Evolutionary conservation across 2,888 invertebrate species (phyloP), one percentile per base, ranked within the genome.

Genomic region (Synergus laeviventris): DNA sequence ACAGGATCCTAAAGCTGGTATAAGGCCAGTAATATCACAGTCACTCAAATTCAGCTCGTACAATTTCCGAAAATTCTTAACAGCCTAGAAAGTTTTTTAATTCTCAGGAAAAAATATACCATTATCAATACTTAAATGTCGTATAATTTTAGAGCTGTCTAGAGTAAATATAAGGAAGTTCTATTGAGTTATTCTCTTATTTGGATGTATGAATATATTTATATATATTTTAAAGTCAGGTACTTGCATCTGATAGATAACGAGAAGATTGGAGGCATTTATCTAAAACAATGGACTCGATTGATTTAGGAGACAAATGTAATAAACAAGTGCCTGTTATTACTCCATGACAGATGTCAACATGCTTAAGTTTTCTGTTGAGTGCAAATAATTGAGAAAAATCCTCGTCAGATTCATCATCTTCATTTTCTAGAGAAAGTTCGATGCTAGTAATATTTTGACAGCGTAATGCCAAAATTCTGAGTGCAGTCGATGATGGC

Each of bases 381-480:
- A 70, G 45, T 11, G 24, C 45, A 36, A 70, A 70, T 11, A 70
- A 24, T 8, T 45, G 24, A 16, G 70, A 8, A 36, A 70, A 70
- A 49, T 70, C 70, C 1, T 70, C 70, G n/a, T 70, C 70, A 45
- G 45, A 49, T 31, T 70, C 49, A 21, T 70, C n/a, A 1, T 45
- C 45, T 31, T 49, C 31, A 49, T 70, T 49, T 70, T 70, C 49
- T n/a, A 70, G 45, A 16, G 70, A 70, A 49, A 70, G 24, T 70
- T 70, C 70, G 31, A 70, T 36, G 45, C 45, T 70, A 11, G 70
- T 70, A 2, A 70, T 70, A 31, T 70, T 70, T 16, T 70, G 70
- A 70, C 70, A 70, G 4, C 70, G 70, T n/a, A 70, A 45, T 31
- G 70, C 70, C 45, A 70, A 70, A 70, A 70, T 45, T 36, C 45